Percentiles rank a stretch among this genome's conserved stretches.
Conservation (phyloP, 2,888 invertebrate genomes). For the Dolichomitus sp. region DNA sequence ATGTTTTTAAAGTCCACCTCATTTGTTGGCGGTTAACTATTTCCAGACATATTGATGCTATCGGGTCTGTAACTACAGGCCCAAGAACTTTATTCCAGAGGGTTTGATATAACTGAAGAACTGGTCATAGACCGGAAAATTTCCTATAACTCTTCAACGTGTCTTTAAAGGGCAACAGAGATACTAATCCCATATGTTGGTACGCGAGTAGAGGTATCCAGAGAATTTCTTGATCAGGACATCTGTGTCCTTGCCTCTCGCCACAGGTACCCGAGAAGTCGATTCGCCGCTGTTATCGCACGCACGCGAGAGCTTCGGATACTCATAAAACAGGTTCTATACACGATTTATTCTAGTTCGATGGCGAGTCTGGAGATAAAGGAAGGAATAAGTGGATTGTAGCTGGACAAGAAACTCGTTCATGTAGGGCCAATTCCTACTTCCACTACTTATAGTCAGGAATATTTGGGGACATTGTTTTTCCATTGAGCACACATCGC, state of each 20-base stretch:
- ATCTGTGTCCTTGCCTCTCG: conserved; percentile 45
- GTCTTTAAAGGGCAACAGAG: conserved; percentile 33
- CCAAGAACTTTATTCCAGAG: background rate
- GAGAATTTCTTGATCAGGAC: conserved; percentile 57
- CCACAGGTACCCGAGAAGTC: conserved; percentile 32
- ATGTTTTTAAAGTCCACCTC: background rate
- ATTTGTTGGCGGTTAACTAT: conserved; percentile 1
- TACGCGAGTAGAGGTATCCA: conserved; percentile 27
- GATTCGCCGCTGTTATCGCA: conserved; percentile 65
- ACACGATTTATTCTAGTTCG: conserved; percentile 62
- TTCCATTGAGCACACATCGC: background rate
- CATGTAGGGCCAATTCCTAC: conserved; percentile 3
- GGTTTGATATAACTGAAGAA: conserved; percentile 11
- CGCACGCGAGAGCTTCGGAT: conserved; percentile 56
- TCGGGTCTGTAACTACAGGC: background rate
- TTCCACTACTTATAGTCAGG: background rate
- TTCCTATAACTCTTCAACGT: conserved; percentile 43
- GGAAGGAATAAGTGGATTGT: conserved; percentile 28
- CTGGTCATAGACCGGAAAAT: conserved; percentile 10
- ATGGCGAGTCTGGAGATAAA: conserved; percentile 39
- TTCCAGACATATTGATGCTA: background rate
- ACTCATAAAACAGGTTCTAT: conserved; percentile 68
- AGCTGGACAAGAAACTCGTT: conserved; percentile 2
- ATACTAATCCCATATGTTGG: conserved; percentile 29
- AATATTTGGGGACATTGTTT: background rate